Conservation (phyloP, 1,140 invertebrate genomes). For the Lethocerus indicus region DNA sequence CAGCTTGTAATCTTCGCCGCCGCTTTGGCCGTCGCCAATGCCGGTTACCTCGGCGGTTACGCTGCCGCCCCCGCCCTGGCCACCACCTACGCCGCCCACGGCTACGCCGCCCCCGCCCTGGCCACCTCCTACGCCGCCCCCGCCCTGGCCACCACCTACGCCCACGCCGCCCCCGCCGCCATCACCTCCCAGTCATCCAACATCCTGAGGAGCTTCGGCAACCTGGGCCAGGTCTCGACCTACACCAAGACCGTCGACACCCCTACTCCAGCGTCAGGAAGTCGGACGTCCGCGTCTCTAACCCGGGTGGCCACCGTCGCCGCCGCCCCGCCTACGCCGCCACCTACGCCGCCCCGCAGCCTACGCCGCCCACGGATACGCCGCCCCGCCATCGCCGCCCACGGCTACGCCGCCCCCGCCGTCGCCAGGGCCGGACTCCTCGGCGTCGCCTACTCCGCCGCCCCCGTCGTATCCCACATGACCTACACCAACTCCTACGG, state of each 20-base stretch:
- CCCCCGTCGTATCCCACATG: too few relatives aligned
- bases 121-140: too few relatives aligned
- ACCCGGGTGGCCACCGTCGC: constrained; percentile 20
- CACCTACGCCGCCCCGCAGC: constrained; percentile 13
- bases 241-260: constrained; percentile 24
- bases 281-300: constrained; percentile 24
- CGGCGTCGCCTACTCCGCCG: constrained; percentile 13
- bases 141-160: too few relatives aligned
- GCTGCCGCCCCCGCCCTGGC: constrained; percentile 16
- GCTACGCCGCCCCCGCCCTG: too few relatives aligned
- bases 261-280: constrained; percentile 24
- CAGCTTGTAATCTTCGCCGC: constrained; percentile 18
- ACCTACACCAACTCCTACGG: too few relatives aligned
- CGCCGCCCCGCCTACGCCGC: constrained; percentile 16
- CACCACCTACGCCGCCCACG: constrained; percentile 22
- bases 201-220: constrained; percentile 22
- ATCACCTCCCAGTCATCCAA: constrained; percentile 21
- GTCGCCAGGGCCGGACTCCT: constrained; percentile 9
- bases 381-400: constrained; percentile 13
- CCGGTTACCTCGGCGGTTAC: constrained; percentile 14
- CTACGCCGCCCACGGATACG: constrained; percentile 12
- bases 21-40: constrained; percentile 16
- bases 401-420: constrained; percentile 11
- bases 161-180: constrained; percentile 19
- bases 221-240: constrained; percentile 23